phyloP scores from a whole-genome alignment of 2,888 invertebrate species.

The Druceiella hillmani region DNA sequence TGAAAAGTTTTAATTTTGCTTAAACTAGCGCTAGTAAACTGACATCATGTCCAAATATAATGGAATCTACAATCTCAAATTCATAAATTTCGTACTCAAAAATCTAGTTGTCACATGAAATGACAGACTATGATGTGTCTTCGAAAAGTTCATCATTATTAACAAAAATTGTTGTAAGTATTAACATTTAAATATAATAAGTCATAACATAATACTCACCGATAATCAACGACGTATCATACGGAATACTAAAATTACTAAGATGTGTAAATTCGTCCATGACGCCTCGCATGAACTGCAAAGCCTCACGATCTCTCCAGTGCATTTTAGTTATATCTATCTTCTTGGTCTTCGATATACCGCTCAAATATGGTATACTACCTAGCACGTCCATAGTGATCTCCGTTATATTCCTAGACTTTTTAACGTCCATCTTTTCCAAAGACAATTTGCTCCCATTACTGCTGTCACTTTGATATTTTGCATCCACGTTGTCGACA shows the following conservation, averaged over 20 bases:
- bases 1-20: no score
- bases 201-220: slow-evolving; percentile 33
- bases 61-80: no score
- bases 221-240: slow-evolving; percentile 85
- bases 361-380: slow-evolving; percentile 37
- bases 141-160: no score
- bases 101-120: no score
- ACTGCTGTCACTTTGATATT: neutral
- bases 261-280: slow-evolving; percentile 99
- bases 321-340: slow-evolving; percentile 58
- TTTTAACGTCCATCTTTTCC: slow-evolving; percentile 16
- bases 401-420: slow-evolving; percentile 39
- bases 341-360: slow-evolving; percentile 34
- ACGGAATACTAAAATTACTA: slow-evolving; percentile 83
- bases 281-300: slow-evolving; percentile 93
- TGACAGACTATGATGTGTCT: no score
- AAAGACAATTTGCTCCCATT: no score
- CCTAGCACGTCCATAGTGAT: slow-evolving; percentile 39
- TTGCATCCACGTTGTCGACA: neutral
- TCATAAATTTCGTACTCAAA: no score
- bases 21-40: no score
- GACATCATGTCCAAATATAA: no score
- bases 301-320: slow-evolving; percentile 71
- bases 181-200: no score
- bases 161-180: no score